Evolutionary conservation across 2,113 vertebrate species (phyloP).

Genomic region (Desmodus rotundus): DNA sequence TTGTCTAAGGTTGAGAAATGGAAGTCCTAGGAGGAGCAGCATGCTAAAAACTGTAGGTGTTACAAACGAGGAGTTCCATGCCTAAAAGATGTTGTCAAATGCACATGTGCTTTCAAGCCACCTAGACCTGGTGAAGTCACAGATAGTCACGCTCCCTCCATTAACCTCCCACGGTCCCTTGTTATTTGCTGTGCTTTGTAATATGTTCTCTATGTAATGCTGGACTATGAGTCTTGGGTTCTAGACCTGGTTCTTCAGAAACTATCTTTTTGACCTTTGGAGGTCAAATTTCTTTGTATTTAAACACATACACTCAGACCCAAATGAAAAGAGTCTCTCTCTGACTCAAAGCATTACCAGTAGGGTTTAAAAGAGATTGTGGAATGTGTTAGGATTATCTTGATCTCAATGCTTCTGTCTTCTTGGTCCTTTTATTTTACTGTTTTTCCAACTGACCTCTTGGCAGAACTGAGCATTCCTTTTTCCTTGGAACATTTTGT

Average conservation of each 20-base stretch:
- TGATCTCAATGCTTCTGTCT: neutral
- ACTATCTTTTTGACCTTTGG: neutral
- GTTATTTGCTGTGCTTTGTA: neutral
- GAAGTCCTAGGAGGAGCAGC: neutral
- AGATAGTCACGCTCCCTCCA: fast-evolving
- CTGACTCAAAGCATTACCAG: neutral
- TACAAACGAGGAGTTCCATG: neutral
- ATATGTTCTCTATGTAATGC: neutral
- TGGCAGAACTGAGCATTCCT: neutral
- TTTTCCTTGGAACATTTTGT: neutral
- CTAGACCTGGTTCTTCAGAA: neutral
- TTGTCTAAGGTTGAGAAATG: neutral
- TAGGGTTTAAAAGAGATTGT: neutral
- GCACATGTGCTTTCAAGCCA: neutral
- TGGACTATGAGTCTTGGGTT: neutral
- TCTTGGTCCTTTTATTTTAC: neutral
- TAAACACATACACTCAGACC: neutral
- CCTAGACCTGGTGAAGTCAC: neutral
- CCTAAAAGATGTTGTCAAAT: neutral
- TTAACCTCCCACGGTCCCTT: neutral
- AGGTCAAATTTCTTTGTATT: neutral
- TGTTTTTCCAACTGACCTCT: neutral
- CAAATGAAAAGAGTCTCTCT: neutral
- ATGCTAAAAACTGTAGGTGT: neutral
- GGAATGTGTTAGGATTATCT: neutral